phyloP scores from a whole-genome alignment of 2,888 invertebrate species.

The Mesorhabditis sp. region DNA sequence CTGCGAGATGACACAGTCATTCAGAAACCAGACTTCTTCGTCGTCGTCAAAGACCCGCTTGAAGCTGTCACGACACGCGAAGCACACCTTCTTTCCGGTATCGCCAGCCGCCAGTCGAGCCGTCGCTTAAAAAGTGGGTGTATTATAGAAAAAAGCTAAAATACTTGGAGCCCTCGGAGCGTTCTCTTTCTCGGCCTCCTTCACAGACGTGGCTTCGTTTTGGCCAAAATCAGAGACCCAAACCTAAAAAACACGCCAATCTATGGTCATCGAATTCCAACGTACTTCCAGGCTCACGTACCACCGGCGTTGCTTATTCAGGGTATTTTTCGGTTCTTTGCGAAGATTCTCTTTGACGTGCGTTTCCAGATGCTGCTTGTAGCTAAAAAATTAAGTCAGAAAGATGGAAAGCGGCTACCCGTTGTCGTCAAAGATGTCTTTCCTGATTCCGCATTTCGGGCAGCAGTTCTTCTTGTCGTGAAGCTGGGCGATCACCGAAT shows the following conservation, averaged over 20 bases:
- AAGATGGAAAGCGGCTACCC: conserved; percentile 3
- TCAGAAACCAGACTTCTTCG: conserved; percentile 90
- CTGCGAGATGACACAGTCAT: conserved; percentile 29
- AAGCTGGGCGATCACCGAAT: conserved; percentile 70
- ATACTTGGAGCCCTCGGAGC: not conserved
- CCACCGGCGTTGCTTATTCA: no score
- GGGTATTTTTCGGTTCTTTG: no score
- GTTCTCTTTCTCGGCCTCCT: not conserved
- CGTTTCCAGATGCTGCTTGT: conserved; percentile 83
- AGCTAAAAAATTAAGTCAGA: not conserved
- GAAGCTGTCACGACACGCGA: conserved; percentile 63
- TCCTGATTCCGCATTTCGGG: conserved; percentile 85
- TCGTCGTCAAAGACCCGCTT: conserved; percentile 95
- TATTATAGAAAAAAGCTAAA: no score
- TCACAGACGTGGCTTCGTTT: not conserved
- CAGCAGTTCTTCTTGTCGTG: conserved; percentile 82
- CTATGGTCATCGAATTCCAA: no score
- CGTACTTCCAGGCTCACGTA: no score
- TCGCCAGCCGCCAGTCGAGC: no score
- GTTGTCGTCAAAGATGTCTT: conserved; percentile 11
- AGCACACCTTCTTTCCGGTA: no score
- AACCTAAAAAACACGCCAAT: not conserved
- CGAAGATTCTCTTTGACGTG: conserved; percentile 82
- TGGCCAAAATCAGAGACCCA: not conserved
- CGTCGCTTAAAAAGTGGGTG: no score